Evolutionary conservation across 2,113 vertebrate species (phyloP).

Genomic region (Phalacrocorax brasilianus): DNA sequence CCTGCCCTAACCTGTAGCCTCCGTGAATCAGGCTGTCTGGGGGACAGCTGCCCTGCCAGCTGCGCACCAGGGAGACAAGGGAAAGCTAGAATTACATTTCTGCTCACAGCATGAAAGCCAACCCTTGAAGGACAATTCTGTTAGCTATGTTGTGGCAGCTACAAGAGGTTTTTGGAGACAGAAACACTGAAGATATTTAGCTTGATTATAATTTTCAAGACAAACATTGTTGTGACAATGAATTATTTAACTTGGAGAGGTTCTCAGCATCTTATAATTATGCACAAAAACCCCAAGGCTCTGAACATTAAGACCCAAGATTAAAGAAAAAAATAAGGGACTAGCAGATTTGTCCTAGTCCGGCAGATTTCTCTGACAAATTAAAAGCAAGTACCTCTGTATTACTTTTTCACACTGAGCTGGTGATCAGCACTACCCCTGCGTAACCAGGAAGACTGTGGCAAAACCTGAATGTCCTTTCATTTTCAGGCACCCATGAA

Average conservation of each 20-base stretch:
- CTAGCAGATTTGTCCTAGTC: background rate
- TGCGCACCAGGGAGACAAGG: background rate
- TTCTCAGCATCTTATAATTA: background rate
- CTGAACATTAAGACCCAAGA: background rate
- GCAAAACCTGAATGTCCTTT: background rate
- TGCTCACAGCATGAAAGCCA: background rate
- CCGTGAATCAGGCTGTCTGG: no score
- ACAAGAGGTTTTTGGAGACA: background rate
- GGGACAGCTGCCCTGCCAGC: background rate
- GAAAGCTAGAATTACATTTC: background rate
- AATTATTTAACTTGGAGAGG: background rate
- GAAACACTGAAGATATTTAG: background rate
- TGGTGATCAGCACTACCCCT: background rate
- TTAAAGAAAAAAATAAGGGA: background rate
- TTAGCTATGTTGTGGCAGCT: background rate
- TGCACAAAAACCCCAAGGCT: background rate
- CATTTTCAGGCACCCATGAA: background rate
- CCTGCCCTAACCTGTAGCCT: background rate
- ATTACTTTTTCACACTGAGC: accelerated
- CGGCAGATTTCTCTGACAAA: background rate
- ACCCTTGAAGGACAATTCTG: background rate
- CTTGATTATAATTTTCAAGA: background rate
- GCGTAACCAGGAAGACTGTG: background rate
- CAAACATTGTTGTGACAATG: background rate
- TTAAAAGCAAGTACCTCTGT: accelerated